Evolutionary conservation across 2,888 invertebrate genomes (phyloP).

Genomic region (Congeria kusceri): DNA sequence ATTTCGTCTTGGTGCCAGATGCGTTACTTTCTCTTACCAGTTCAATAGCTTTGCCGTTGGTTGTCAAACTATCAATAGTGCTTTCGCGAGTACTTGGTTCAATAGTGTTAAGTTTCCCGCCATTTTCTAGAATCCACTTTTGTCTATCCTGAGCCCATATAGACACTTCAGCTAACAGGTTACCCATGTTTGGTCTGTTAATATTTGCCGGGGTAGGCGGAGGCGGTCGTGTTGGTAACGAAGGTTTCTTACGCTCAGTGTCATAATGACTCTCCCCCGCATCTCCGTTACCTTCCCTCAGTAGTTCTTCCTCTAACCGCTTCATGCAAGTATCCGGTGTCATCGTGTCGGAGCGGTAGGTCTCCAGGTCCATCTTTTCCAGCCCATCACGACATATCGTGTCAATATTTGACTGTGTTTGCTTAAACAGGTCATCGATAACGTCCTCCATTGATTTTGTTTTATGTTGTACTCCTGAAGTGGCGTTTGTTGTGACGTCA

Average conservation of each 20-base stretch:
- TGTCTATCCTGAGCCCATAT: constrained; percentile 61
- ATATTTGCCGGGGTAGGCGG: not conserved
- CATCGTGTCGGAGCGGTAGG: constrained; percentile 50
- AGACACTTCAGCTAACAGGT: constrained; percentile 51
- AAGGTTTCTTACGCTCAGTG: constrained; percentile 1
- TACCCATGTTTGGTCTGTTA: constrained; percentile 39
- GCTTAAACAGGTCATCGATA: constrained; percentile 54
- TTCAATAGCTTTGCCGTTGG: constrained; percentile 46
- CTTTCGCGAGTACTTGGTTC: constrained; percentile 22
- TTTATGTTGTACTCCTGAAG: not conserved
- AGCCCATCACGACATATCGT: constrained; percentile 54
- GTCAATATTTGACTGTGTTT: constrained; percentile 55
- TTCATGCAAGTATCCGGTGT: constrained; percentile 57
- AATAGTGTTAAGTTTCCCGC: constrained; percentile 13
- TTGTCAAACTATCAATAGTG: constrained; percentile 23
- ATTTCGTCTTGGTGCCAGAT: too few species aligned
- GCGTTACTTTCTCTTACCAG: constrained; percentile 6
- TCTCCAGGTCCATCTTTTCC: constrained; percentile 49
- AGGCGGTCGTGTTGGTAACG: constrained; percentile 4
- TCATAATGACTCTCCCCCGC: not conserved
- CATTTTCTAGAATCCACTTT: constrained; percentile 49
- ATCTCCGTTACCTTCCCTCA: not conserved
- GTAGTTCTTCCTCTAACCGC: constrained; percentile 37
- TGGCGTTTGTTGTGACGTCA: not conserved
- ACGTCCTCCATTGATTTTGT: constrained; percentile 54